Base-by-base conservation (phyloP, 2,888 invertebrate genomes). In the Cosmia pyralina region DNA sequence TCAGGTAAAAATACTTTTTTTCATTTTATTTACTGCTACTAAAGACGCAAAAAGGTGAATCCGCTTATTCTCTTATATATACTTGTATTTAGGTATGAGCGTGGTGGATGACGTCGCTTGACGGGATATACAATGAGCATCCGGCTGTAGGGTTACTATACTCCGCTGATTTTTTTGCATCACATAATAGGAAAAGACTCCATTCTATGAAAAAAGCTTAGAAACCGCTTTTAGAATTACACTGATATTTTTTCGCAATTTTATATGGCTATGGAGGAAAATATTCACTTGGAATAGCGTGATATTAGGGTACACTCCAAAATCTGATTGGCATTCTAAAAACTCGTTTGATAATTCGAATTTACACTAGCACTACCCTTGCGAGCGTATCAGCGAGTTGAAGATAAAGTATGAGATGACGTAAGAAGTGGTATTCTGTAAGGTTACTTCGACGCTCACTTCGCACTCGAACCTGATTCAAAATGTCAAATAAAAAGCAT, bases 121-220 rank as follows among this genome's bases (percentile, higher is more conserved):
- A 64, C 60, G 52, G 50, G 62, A 69, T 66, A 15, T 28, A 44
- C 34, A 69, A 69, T 66, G 66, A 69, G 52, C 53, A 62, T 75
- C 71, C 65, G 53, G 19, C 55, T 52, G 48, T 53, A 52, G 41
- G 55, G 57, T 69, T 41, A 46, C 46, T 38, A 53, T 28, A 4
- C 46, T 8, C n/a, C n/a, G 41, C 4, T 28, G 48, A 4, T 19
- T 46, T 69, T 66, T 58, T 58, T 38, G 50, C 44, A 10, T 66
- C n/a, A 17, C 58, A 66, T n/a, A 59, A 67, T 52, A 60, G 63
- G 15, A 53, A 53, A 70, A 60, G 46, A 65, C 28, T 34, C 38
- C 10, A 17, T 19, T 52, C 19, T 41, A 44, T 22, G 0, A n/a
- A 19, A 46, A 76, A 71, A 50, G n/a, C 28, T 4, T 3, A n/a